Base-by-base conservation (phyloP, 2,888 invertebrate species). In the Leptura quadrifasciata region DNA sequence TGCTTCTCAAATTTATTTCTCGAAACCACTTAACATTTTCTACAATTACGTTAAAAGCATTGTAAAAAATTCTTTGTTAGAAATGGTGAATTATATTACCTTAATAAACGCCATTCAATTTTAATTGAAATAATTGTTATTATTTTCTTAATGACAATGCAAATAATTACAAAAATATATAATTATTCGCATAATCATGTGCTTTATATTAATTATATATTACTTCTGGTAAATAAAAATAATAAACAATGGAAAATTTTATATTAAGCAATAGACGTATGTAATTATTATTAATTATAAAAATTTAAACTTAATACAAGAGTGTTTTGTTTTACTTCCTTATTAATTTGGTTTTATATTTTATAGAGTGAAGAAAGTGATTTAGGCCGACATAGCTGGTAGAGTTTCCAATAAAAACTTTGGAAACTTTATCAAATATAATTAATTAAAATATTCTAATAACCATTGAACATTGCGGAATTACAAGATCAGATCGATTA, bases 191-290 rank as follows among this genome's bases (percentile, higher is more conserved):
- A 55, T 68, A 68, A 68, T 57, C 24, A 27, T 60, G 27, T 8
- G 57, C 55, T 68, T 68, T 54, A 31, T 55, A 68, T 57, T 68
- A 27, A 55, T 54, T 68, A 17, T 39, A 63, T 68, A 68, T 68
- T 68, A 55, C 54, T 27, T 12, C 31, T 31, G 31, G 47, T 57
- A 68, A 57, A 68, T 68, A 68, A 68, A 67, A 68, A 52, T 57
- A 68, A 35, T 31, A 57, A 55, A 68, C 68, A 68, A 68, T 68
- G 68, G 68, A 68, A 68, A 55, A 54, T 27, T 68, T 68, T 31
- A 52, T 24, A 17, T 27, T 47, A 65, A 52, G 24, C 55, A 57
- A 31, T 57, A 20, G 54, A 15, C 21, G 52, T 67, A 24, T 31
- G 31, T 31, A 68, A 67, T 65, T 20, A 54, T 57, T 68, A 68